A percentile compares a stretch with the other conserved stretches of the same genome.
Conservation (phyloP, 2,888 invertebrate species). For the Drosophila trichaetosa region DNA sequence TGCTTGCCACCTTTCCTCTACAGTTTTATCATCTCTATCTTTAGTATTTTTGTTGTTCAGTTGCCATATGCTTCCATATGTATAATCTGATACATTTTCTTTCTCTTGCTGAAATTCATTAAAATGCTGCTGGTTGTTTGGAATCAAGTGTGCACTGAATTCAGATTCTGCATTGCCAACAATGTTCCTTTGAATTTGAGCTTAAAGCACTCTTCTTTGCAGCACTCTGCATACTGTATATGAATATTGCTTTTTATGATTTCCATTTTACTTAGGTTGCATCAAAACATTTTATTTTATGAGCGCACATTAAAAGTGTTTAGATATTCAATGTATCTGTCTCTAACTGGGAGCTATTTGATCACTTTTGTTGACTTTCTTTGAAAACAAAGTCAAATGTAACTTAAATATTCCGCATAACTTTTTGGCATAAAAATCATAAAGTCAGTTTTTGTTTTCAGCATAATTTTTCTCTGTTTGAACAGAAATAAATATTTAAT, state of each 20-base stretch:
- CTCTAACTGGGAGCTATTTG: not conserved
- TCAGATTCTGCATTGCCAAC: not conserved
- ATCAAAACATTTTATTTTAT: not conserved
- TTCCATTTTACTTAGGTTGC: not conserved
- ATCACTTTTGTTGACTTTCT: not conserved
- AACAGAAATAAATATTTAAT: not conserved
- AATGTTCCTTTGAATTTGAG: conserved; percentile 1
- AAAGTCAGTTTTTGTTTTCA: not conserved
- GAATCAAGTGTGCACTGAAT: conserved; percentile 7
- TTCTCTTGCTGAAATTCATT: conserved; percentile 23
- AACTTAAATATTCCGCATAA: not conserved
- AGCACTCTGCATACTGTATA: not conserved
- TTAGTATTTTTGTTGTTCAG: not conserved
- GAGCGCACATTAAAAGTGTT: not conserved
- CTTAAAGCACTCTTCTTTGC: not conserved
- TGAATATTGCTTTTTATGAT: not conserved
- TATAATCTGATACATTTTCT: conserved; percentile 8
- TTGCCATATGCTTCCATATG: conserved; percentile 9
- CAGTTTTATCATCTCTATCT: not conserved
- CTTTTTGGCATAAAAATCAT: not conserved
- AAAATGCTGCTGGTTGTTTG: conserved; percentile 23
- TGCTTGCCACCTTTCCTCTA: conserved; percentile 6
- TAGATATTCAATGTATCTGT: not conserved
- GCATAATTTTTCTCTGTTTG: not conserved
- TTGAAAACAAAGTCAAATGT: not conserved